Evolutionary conservation across 2,888 invertebrate species (phyloP).

Genomic region (Mechanitis messenoides): DNA sequence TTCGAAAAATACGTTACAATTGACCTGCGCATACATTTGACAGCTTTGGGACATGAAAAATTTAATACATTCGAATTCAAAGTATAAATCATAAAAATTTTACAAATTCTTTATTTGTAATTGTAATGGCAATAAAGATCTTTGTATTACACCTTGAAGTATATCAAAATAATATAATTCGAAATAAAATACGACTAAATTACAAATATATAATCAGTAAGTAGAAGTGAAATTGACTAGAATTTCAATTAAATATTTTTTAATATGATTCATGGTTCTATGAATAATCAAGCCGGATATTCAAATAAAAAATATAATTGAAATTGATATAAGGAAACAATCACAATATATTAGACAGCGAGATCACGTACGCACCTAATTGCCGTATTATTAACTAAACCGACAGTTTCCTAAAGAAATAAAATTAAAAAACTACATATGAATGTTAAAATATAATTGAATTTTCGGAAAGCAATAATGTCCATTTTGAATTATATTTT

Average conservation of each 20-base stretch:
- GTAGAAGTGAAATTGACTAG: too few species aligned
- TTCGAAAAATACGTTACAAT: too few species aligned
- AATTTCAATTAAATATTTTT: not conserved
- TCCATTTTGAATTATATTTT: constrained; percentile 53
- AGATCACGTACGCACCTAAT: constrained; percentile 25
- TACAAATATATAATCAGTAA: too few species aligned
- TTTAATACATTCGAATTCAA: too few species aligned
- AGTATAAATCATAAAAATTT: too few species aligned
- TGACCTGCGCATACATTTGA: too few species aligned
- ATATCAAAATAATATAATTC: too few species aligned
- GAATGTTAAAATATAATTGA: constrained; percentile 56
- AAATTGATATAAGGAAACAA: constrained; percentile 15
- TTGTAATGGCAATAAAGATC: too few species aligned
- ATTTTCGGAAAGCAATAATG: constrained; percentile 56
- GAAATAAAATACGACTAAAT: too few species aligned
- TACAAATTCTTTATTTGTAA: too few species aligned
- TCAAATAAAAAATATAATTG: not conserved
- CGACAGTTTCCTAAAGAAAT: constrained; percentile 38
- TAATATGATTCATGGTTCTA: not conserved
- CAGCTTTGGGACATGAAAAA: too few species aligned
- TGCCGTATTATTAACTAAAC: constrained; percentile 34
- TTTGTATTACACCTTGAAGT: too few species aligned
- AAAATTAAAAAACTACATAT: constrained; percentile 39
- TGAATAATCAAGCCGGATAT: not conserved
- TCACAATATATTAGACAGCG: constrained; percentile 6